Evolutionary conservation across 1,140 invertebrate genomes (phyloP).

Genomic region (Halotydeus destructor): DNA sequence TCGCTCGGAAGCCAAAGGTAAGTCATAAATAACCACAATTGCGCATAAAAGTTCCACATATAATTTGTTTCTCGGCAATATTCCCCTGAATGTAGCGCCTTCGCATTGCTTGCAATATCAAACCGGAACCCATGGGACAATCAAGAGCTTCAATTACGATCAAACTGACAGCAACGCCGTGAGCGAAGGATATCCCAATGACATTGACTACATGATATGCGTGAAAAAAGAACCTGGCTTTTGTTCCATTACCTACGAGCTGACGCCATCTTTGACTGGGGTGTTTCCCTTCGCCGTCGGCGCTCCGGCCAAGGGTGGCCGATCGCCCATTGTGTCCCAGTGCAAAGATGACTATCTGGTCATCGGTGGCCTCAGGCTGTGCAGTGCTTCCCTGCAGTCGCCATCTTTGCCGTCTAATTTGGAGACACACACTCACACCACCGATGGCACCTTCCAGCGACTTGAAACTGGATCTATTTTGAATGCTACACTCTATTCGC

Average conservation of each 20-base stretch:
- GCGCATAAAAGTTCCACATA: not conserved
- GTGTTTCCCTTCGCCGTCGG: conserved; percentile 17
- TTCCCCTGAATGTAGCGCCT: conserved; percentile 31
- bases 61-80: not conserved
- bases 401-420: not conserved
- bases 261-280: conserved; percentile 8
- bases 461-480: not conserved
- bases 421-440: not conserved
- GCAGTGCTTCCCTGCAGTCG: conserved; percentile 7
- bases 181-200: conserved; percentile 27
- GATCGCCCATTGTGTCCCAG: conserved; percentile 1
- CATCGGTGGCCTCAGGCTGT: conserved; percentile 17
- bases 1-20: conserved; percentile 30
- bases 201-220: conserved; percentile 29
- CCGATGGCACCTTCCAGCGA: not conserved
- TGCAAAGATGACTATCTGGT: conserved; percentile 18
- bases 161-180: not conserved
- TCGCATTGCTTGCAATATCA: conserved; percentile 58
- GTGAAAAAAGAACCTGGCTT: conserved; percentile 20
- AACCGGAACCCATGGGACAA: conserved; percentile 35
- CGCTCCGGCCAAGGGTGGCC: conserved; percentile 3
- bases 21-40: not conserved
- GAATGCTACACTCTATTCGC: conserved; percentile 6
- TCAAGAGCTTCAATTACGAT: conserved; percentile 42
- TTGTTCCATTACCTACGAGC: conserved; percentile 31